Evolutionary conservation across 2,888 invertebrate species (phyloP).

Genomic region (Steinernema hermaphroditum): DNA sequence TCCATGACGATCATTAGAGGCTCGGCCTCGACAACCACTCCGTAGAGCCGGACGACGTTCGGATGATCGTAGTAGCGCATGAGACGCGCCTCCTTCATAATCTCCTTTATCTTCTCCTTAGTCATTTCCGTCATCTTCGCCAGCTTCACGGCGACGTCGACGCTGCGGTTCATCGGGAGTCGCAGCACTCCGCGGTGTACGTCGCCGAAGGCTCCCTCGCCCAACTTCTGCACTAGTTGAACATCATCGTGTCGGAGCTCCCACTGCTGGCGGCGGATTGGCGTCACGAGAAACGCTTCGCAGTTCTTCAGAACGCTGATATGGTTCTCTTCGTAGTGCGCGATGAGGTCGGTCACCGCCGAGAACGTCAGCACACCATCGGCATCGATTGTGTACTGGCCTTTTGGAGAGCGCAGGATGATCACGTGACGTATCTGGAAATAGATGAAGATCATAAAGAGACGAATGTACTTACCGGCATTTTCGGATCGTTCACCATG

Average conservation of each 20-base stretch:
- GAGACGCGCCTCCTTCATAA: neutral
- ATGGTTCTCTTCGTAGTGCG: neutral
- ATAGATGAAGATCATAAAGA: too few relatives aligned
- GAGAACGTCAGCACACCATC: neutral
- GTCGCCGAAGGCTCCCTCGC: neutral
- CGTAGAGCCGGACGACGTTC: constrained; percentile 32
- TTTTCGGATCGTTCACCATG: too few relatives aligned
- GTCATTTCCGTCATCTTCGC: neutral
- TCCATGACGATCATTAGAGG: constrained; percentile 41
- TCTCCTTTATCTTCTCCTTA: neutral
- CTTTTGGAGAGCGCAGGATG: neutral
- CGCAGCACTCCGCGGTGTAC: neutral
- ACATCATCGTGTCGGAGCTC: neutral
- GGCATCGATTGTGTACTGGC: neutral
- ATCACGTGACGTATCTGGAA: neutral
- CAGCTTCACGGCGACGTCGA: neutral
- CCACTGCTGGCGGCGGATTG: neutral
- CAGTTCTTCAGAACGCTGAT: neutral
- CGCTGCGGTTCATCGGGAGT: neutral
- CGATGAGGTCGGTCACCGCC: neutral
- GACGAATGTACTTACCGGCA: too few relatives aligned
- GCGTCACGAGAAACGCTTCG: neutral
- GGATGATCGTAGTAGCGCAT: neutral
- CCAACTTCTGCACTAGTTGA: neutral
- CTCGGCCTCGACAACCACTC: constrained; percentile 36